A percentile compares a stretch with the other conserved stretches of the same genome.
Evolutionary conservation across 37 sponge, comb jelly and placozoan genomes (phyloP).

Genomic region (Haliclona indistincta): DNA sequence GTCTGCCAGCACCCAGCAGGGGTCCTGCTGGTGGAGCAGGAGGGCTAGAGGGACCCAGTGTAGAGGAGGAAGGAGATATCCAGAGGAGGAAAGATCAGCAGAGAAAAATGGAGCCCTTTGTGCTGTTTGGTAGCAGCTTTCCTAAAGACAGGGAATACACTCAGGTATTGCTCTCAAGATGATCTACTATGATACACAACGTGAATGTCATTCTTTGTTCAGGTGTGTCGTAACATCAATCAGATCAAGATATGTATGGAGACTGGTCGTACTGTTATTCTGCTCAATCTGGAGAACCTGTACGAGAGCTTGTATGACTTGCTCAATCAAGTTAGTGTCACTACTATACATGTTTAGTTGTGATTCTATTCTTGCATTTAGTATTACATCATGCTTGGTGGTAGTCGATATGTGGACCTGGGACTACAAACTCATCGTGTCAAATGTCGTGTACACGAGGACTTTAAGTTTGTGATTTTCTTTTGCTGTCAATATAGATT

Average conservation of each 20-base stretch:
- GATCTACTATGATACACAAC: neutral
- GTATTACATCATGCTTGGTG: conserved; percentile 67
- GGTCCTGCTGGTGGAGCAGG: neutral
- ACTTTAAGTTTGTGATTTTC: conserved; percentile 60
- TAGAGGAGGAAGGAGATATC: neutral
- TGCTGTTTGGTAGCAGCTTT: conserved; percentile 94
- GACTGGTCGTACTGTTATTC: conserved; percentile 83
- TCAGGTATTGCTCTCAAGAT: conserved; percentile 68
- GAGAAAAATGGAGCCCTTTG: conserved; percentile 53
- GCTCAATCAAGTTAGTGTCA: conserved; percentile 90
- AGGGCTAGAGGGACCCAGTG: neutral
- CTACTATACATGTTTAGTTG: neutral
- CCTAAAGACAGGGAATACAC: conserved; percentile 97
- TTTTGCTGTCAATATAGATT: neutral
- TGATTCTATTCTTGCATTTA: conserved; percentile 4
- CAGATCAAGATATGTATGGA: conserved; percentile 97
- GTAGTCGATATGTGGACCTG: conserved; percentile 82
- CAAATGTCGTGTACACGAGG: conserved; percentile 80
- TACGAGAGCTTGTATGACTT: conserved; percentile 98
- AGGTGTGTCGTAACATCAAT: conserved; percentile 92
- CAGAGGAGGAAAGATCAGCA: neutral
- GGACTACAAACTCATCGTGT: conserved; percentile 89
- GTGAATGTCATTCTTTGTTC: neutral
- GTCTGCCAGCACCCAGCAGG: too few species aligned
- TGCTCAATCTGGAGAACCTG: conserved; percentile 91